Percentiles rank a stretch among this genome's conserved stretches.
Conservation (phyloP, 2,797 vertebrate genomes). For the Cheracebus regulus region DNA sequence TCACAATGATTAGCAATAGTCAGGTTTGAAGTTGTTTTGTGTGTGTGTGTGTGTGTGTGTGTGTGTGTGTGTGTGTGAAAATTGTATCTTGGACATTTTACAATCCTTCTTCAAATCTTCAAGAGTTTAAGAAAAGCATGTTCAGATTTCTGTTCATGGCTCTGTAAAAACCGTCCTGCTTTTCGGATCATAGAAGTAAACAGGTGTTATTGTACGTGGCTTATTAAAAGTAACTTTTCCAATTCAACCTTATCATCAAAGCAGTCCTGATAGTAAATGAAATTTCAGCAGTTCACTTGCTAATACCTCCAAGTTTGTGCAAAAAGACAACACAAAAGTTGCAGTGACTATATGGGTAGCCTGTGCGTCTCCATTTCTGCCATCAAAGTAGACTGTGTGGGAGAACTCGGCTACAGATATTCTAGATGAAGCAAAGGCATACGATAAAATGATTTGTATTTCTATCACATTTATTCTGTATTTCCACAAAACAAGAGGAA, state of each 20-base stretch:
- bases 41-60: too few relatives aligned
- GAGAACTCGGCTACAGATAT: not conserved
- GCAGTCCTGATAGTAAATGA: not conserved
- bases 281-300: not conserved
- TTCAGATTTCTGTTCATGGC: not conserved
- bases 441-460: not conserved
- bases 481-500: constrained; percentile 29
- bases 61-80: too few relatives aligned
- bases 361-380: not conserved
- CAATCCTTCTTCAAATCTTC: not conserved
- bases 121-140: not conserved
- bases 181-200: constrained; percentile 17
- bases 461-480: not conserved
- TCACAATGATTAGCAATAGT: not conserved
- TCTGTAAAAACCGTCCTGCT: not conserved
- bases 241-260: not conserved
- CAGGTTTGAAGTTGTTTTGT: not conserved
- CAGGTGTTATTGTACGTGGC: not conserved
- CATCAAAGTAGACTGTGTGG: not conserved
- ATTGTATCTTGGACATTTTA: not conserved
- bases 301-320: not conserved
- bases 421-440: not conserved
- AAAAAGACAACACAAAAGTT: not conserved
- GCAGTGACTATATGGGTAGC: not conserved
- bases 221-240: not conserved